A percentile compares a stretch with the other conserved stretches of the same genome.
Evolutionary conservation across 2,888 invertebrate genomes (phyloP).

Genomic region (Ennomos fuscantarius): DNA sequence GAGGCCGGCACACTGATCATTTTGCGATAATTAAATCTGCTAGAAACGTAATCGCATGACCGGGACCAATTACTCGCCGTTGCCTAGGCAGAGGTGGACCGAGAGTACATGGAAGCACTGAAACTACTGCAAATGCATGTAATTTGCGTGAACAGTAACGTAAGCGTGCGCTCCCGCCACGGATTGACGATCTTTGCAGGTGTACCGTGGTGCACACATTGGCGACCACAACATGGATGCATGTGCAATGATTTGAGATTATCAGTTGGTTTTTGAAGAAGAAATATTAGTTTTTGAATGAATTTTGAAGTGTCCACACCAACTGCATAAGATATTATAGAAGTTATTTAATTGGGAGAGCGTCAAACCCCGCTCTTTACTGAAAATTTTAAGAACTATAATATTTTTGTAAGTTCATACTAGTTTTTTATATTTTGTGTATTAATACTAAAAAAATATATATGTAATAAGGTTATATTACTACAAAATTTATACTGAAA

Average conservation of each 20-base stretch:
- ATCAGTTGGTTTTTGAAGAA: no score
- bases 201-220: constrained; percentile 11
- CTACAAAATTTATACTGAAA: no score
- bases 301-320: no score
- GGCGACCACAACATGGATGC: constrained; percentile 33
- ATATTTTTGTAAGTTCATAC: no score
- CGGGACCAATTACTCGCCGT: constrained; percentile 77
- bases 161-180: constrained; percentile 67
- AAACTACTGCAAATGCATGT: constrained; percentile 73
- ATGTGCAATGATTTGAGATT: not conserved
- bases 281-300: no score
- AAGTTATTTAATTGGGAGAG: no score
- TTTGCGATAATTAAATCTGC: constrained; percentile 83
- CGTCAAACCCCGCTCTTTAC: no score
- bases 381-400: no score
- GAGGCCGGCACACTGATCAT: constrained; percentile 81
- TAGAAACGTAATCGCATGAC: constrained; percentile 84
- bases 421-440: no score
- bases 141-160: constrained; percentile 75
- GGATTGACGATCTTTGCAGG: constrained; percentile 20
- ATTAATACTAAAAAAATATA: no score
- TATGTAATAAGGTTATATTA: no score
- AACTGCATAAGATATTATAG: no score
- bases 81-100: constrained; percentile 79
- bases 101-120: constrained; percentile 62